Base-by-base conservation (phyloP, 2,113 vertebrate species). In the Glaucidium brasilianum region DNA sequence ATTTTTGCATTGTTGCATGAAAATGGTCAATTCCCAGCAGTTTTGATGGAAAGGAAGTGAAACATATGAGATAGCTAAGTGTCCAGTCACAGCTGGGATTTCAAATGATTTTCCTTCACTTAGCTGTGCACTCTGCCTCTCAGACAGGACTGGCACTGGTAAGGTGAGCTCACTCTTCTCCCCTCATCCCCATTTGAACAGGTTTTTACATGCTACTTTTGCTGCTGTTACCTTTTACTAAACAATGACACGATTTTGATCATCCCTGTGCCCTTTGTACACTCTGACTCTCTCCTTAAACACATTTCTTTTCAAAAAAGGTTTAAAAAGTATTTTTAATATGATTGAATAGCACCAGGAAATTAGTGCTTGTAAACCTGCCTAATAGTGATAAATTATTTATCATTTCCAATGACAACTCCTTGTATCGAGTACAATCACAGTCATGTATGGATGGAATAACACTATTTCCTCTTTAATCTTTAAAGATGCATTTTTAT, bases 1-100 rank as follows among this genome's bases (percentile, higher is more conserved):
- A 96, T 98, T 98, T 99, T 99, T 99, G 99, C 99, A 99, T 99
- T 99, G 99, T 99, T 99, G 99, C 99, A 99, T 99, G 98, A 99
- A 99, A 99, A 99, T 99, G 98, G 98, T 97, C 97, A 97, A 98
- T 99, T 98, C 98, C 98, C 98, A 97, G 98, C 98, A 98, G 98
- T 97, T 96, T 97, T 98, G 98, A 98, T 96, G 97, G 98, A 98
- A 97, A 98, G 98, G 98, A 98, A 98, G 98, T 98, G 98, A 98
- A 97, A 96, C 94, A 92, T 95, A 97, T 67, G 93, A 97, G 97
- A 97, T 98, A 98, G 97, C 97, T 94, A 83, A 96, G 96, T 96
- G 98, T 98, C 98, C 96, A 64, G 94, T 92, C 96, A 88, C 97
- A 97, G 97, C 97, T 98, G 97, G 95, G 97, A 97, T 98, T 97